Conservation (phyloP, 2,797 vertebrate genomes). For the Eleutherodactylus coqui region DNA sequence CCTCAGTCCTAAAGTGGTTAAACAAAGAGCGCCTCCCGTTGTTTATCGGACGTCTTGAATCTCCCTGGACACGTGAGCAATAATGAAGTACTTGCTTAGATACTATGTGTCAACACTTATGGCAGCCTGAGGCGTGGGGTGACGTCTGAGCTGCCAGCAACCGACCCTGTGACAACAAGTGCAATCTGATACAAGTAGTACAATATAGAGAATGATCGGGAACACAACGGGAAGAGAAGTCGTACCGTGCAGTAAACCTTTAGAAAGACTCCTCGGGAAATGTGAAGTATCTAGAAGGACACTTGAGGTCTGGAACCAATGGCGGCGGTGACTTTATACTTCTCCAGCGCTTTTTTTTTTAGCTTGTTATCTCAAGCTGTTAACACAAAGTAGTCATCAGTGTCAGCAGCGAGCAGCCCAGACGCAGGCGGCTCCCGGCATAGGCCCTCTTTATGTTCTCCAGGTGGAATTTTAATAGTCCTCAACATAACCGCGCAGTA, state of each 20-base stretch:
- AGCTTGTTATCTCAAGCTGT: conserved; percentile 34
- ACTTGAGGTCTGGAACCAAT: not conserved
- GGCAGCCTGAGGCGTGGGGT: not conserved
- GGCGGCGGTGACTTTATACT: not conserved
- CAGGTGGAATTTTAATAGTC: conserved; percentile 41
- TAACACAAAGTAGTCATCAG: conserved; percentile 16
- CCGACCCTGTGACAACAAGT: no score
- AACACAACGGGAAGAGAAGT: not conserved
- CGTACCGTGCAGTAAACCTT: not conserved
- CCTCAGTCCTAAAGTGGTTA: no score
- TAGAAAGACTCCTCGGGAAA: not conserved
- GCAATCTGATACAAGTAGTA: not conserved
- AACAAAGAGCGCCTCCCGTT: not conserved
- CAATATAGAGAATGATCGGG: not conserved
- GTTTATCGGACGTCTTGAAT: not conserved
- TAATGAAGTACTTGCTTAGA: not conserved
- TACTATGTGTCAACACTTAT: not conserved
- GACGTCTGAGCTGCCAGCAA: not conserved
- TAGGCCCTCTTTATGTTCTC: conserved; percentile 7
- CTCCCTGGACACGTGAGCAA: not conserved
- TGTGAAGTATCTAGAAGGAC: not conserved
- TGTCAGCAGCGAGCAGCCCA: conserved; percentile 11
- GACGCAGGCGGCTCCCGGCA: conserved; percentile 14
- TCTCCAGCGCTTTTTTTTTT: conserved; percentile 5
- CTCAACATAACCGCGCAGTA: conserved; percentile 9